A percentile compares a stretch with the other conserved stretches of the same genome.
Evolutionary conservation across 2,113 vertebrate genomes (phyloP).

Genomic region (Eubucco bourcierii): DNA sequence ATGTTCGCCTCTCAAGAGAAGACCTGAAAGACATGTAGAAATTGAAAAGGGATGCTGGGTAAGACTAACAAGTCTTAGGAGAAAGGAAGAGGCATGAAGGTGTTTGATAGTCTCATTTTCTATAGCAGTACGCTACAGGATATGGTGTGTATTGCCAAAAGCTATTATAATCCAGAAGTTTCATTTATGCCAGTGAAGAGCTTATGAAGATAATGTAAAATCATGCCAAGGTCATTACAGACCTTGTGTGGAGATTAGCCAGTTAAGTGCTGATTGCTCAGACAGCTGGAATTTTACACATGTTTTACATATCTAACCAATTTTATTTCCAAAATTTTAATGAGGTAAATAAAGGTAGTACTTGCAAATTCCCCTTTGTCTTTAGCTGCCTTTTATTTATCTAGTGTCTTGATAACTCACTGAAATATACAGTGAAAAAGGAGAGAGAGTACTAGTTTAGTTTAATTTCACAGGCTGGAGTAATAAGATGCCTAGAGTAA

Average conservation of each 20-base stretch:
- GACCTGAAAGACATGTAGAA: neutral
- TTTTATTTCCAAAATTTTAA: neutral
- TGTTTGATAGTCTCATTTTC: neutral
- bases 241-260: neutral
- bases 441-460: neutral
- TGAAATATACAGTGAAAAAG: neutral
- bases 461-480: neutral
- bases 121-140: neutral
- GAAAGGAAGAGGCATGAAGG: neutral
- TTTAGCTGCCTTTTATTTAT: neutral
- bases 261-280: neutral
- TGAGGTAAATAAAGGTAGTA: neutral
- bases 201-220: neutral
- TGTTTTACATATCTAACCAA: neutral
- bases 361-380: neutral
- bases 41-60: neutral
- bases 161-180: neutral
- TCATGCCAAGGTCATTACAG: neutral
- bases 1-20: neutral
- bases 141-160: neutral
- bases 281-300: neutral
- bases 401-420: neutral
- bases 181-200: neutral
- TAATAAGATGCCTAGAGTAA: neutral
- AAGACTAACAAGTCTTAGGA: neutral